Evolutionary conservation across 2,888 invertebrate genomes (phyloP).

Genomic region (Diaperis boleti): DNA sequence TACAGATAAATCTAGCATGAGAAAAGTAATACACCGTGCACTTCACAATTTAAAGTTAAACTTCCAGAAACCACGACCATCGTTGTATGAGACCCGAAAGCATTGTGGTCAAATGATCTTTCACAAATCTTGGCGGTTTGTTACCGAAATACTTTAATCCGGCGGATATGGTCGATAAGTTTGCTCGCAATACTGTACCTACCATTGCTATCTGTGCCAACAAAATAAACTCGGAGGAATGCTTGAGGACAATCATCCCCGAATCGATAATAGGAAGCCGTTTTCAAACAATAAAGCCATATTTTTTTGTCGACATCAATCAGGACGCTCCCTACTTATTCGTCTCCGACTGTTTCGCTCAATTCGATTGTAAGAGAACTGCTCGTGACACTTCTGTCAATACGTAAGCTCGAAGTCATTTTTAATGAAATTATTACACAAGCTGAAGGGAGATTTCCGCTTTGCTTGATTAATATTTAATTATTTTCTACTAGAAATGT

Average conservation of each 20-base stretch:
- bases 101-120: not conserved
- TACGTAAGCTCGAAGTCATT: no score
- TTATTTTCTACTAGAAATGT: no score
- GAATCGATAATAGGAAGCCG: constrained; percentile 35
- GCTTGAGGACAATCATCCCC: constrained; percentile 11
- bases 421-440: no score
- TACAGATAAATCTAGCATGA: no score
- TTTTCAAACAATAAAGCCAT: constrained; percentile 37
- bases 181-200: constrained; percentile 15
- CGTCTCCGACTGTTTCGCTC: constrained; percentile 15
- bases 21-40: no score
- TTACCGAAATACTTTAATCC: constrained; percentile 20
- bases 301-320: constrained; percentile 30
- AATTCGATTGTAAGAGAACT: constrained; percentile 23
- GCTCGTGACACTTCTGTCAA: constrained; percentile 23
- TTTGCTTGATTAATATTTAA: no score
- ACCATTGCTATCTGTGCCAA: constrained; percentile 27
- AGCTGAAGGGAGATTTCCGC: no score
- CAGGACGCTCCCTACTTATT: constrained; percentile 22
- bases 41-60: no score
- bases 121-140: constrained; percentile 12
- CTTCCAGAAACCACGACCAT: constrained; percentile 7
- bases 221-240: constrained; percentile 23
- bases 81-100: not conserved
- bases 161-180: not conserved